phyloP scores from a whole-genome alignment of 2,797 vertebrate genomes.

The Sarcoramphus papa region DNA sequence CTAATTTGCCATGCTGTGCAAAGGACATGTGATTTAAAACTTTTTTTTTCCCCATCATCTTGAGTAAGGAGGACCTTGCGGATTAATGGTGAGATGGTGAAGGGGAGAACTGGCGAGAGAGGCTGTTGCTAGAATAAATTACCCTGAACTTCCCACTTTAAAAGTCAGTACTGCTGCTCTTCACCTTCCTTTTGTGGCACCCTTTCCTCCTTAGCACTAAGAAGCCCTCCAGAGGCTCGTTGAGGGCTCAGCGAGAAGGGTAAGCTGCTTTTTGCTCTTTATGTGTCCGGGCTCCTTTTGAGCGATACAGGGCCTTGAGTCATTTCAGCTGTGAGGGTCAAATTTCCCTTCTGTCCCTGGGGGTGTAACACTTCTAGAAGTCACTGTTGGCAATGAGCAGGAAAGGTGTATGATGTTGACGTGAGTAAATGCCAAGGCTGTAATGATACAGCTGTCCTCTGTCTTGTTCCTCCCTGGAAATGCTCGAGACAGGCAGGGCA shows the following conservation, averaged over 20 bases:
- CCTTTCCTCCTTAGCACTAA: neutral
- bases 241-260: neutral
- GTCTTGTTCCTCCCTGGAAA: neutral
- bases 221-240: neutral
- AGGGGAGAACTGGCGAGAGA: neutral
- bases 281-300: neutral
- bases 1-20: neutral
- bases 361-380: neutral
- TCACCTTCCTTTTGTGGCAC: neutral
- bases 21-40: neutral
- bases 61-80: neutral
- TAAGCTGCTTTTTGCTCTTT: neutral
- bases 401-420: neutral
- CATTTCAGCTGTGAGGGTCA: neutral
- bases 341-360: neutral
- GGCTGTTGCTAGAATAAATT: neutral
- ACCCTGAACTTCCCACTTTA: neutral
- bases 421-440: conserved; percentile 15
- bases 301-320: neutral
- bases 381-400: neutral
- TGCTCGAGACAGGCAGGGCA: neutral
- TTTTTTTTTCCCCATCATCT: neutral
- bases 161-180: neutral
- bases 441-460: neutral
- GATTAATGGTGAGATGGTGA: conserved; percentile 6